Percentiles rank a stretch among this genome's conserved stretches.
phyloP scores from a whole-genome alignment of 2,888 invertebrate species.

The Drosophila multiciliata region DNA sequence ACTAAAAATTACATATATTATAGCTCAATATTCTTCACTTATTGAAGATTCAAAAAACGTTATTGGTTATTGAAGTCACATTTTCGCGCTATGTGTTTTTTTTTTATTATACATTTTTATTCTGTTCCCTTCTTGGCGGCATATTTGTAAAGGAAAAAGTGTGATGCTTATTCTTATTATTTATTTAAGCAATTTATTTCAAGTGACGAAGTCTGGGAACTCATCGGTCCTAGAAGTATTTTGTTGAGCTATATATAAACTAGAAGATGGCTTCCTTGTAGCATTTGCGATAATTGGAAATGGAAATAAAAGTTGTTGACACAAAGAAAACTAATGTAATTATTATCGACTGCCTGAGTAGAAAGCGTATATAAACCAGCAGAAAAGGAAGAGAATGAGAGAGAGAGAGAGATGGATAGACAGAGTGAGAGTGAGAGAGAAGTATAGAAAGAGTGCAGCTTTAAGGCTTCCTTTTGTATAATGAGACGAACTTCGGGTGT shows the following conservation, averaged over 20 bases:
- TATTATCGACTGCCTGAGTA: slow-evolving; percentile 48
- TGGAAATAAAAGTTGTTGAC: slow-evolving; percentile 38
- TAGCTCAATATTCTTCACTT: background rate
- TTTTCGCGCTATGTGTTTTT: background rate
- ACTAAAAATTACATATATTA: background rate
- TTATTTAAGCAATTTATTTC: background rate
- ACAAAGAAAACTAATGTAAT: slow-evolving; percentile 60
- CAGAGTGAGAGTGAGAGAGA: too few relatives aligned
- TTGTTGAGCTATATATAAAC: background rate
- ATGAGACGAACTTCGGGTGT: background rate
- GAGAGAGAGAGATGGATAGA: background rate
- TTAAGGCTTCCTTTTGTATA: slow-evolving; percentile 43
- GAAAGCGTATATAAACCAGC: slow-evolving; percentile 21
- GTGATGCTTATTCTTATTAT: background rate
- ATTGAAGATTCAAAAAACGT: background rate
- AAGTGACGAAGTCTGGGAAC: background rate
- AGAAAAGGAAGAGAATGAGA: background rate
- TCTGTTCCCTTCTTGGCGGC: background rate
- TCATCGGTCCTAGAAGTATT: background rate
- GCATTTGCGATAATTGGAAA: slow-evolving; percentile 40
- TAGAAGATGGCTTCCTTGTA: slow-evolving; percentile 25
- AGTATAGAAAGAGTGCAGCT: slow-evolving; percentile 32
- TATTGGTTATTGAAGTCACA: background rate
- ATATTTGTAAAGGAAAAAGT: background rate
- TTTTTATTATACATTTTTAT: background rate